Evolutionary conservation across 2,113 vertebrate species (phyloP).

Genomic region (Pithys albifrons): DNA sequence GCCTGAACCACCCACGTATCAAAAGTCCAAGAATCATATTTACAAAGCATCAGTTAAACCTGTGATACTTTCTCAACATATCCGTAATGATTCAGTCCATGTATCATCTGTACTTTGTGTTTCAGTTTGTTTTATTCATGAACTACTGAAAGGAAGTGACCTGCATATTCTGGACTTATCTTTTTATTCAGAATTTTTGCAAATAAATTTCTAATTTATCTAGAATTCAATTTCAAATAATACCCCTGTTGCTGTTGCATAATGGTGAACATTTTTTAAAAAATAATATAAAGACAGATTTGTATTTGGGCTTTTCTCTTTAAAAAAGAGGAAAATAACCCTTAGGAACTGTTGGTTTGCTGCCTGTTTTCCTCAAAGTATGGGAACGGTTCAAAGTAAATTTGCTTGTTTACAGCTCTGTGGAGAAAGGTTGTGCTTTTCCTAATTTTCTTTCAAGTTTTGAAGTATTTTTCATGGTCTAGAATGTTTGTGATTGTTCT

Average conservation of each 20-base stretch:
- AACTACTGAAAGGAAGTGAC: neutral
- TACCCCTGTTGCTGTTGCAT: neutral
- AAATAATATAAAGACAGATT: neutral
- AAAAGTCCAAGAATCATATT: neutral
- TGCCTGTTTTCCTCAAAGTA: neutral
- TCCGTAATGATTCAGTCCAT: neutral
- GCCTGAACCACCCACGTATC: neutral
- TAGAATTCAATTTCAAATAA: neutral
- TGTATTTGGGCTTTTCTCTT: neutral
- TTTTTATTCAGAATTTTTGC: neutral
- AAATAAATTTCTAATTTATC: neutral
- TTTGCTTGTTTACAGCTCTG: neutral
- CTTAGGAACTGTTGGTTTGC: accelerated
- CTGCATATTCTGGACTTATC: neutral
- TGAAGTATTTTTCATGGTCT: neutral
- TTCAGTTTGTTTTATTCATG: neutral
- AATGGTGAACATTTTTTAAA: neutral
- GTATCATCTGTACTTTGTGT: neutral
- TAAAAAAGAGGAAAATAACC: neutral
- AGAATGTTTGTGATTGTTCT: neutral
- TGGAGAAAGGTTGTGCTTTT: neutral
- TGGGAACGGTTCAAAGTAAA: neutral
- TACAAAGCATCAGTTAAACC: neutral
- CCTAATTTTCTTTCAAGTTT: neutral
- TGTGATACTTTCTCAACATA: neutral